Conservation (phyloP, 2,113 vertebrate species). For the Aviceda subcristata region DNA sequence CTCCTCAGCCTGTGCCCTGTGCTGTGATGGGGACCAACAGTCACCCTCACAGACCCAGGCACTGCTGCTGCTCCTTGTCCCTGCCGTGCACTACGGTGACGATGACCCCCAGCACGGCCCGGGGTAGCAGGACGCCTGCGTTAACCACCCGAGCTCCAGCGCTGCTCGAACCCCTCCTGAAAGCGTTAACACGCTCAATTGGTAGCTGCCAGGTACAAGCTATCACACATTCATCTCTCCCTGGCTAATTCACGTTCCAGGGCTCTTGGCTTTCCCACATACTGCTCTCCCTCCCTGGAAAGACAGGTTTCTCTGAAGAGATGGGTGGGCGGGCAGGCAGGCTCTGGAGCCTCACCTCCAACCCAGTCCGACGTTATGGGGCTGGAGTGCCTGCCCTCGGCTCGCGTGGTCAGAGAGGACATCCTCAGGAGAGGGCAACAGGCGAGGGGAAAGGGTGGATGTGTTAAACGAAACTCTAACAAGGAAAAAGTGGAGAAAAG, state of each 20-base stretch:
- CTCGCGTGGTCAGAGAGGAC: not conserved
- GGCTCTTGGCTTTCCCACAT: conserved; percentile 62
- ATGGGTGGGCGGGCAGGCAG: conserved; percentile 1
- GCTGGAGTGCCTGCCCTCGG: not conserved
- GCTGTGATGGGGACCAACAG: not conserved
- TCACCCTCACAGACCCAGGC: not conserved
- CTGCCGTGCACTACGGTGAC: rapidly evolving
- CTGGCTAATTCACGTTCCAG: conserved; percentile 51
- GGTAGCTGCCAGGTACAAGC: conserved; percentile 62
- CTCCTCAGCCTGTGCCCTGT: not conserved
- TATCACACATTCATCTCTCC: conserved; percentile 65
- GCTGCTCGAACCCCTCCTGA: not conserved
- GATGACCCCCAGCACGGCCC: not conserved
- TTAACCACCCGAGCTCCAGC: not conserved
- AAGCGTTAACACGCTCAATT: conserved; percentile 18
- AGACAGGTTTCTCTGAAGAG: conserved; percentile 53
- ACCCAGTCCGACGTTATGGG: not conserved
- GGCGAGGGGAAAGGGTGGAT: not conserved
- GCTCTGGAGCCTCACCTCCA: not conserved
- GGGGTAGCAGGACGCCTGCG: not conserved
- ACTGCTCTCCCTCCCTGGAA: conserved; percentile 58
- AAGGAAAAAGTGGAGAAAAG: not conserved
- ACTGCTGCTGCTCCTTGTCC: not conserved
- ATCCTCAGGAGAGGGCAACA: not conserved
- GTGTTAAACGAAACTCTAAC: rapidly evolving